Percentiles rank a stretch among this genome's conserved stretches.
These are phyloP conservation scores for Falco peregrinus DNA, from an alignment of 2,797 vertebrate genomes.

Conservation along the genomic window DNA sequence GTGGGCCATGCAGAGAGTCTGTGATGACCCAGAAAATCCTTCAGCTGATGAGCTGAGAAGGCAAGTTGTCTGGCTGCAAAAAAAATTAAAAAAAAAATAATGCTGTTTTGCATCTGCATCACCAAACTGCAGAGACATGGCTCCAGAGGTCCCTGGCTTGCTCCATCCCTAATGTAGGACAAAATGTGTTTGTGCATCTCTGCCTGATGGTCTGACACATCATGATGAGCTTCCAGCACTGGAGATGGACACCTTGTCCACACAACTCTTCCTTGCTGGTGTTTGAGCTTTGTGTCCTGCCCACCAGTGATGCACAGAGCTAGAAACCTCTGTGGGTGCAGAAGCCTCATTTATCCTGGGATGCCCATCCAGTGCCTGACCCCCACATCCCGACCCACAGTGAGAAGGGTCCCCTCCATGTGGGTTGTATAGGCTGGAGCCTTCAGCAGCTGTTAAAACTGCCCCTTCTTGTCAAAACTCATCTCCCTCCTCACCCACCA, in stretches of 20 bases:
- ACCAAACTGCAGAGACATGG: background rate
- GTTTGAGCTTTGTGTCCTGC: background rate
- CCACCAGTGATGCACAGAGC: background rate
- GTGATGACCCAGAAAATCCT: slow-evolving; percentile 39
- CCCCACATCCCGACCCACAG: background rate
- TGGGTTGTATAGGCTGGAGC: background rate
- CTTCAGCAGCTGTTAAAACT: background rate
- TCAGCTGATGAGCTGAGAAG: background rate
- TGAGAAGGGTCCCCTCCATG: accelerated
- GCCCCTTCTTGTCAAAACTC: background rate
- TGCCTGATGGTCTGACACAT: background rate
- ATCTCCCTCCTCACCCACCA: background rate
- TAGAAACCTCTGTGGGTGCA: background rate
- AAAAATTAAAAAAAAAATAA: background rate
- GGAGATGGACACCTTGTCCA: background rate
- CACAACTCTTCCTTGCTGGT: background rate
- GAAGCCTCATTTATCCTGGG: background rate
- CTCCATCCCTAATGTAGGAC: background rate
- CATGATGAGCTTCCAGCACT: background rate
- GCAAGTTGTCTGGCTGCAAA: background rate
- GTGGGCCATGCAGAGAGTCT: background rate
- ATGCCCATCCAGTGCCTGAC: too few species aligned
- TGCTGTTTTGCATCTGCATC: background rate
- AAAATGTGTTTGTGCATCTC: background rate
- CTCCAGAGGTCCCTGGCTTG: background rate